phyloP scores from a whole-genome alignment of 1,140 invertebrate genomes.

The Plodia interpunctella region DNA sequence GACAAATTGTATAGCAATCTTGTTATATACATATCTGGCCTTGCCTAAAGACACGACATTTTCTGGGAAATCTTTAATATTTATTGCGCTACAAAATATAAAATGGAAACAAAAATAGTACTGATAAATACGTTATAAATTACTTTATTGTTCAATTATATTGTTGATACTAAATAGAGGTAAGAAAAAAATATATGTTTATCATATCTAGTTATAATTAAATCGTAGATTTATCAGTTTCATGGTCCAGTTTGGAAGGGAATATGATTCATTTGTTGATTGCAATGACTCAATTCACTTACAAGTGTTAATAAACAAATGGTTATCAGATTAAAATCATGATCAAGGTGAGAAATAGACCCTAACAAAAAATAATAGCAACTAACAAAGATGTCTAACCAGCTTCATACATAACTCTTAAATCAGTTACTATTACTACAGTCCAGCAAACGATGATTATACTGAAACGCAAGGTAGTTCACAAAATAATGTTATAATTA shows the following conservation, averaged over 20 bases:
- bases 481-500: too few relatives aligned
- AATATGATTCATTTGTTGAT: not conserved
- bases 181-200: too few relatives aligned
- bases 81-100: too few relatives aligned
- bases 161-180: too few relatives aligned
- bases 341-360: not conserved
- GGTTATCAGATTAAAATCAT: not conserved
- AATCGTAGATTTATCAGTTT: not conserved
- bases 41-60: not conserved
- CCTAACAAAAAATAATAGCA: not conserved
- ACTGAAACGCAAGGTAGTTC: too few relatives aligned
- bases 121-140: too few relatives aligned
- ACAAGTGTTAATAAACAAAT: not conserved
- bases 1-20: not conserved
- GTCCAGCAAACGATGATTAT: not conserved
- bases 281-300: not conserved
- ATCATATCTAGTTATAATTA: too few relatives aligned
- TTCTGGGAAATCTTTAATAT: not conserved
- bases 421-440: not conserved
- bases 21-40: not conserved
- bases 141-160: too few relatives aligned
- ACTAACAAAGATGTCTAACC: not conserved
- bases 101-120: too few relatives aligned
- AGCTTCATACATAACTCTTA: not conserved
- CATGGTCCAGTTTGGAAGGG: not conserved